Percentiles rank a stretch among this genome's conserved stretches.
phyloP scores from a whole-genome alignment of 2,797 vertebrate species.

The Taeniopygia guttata region DNA sequence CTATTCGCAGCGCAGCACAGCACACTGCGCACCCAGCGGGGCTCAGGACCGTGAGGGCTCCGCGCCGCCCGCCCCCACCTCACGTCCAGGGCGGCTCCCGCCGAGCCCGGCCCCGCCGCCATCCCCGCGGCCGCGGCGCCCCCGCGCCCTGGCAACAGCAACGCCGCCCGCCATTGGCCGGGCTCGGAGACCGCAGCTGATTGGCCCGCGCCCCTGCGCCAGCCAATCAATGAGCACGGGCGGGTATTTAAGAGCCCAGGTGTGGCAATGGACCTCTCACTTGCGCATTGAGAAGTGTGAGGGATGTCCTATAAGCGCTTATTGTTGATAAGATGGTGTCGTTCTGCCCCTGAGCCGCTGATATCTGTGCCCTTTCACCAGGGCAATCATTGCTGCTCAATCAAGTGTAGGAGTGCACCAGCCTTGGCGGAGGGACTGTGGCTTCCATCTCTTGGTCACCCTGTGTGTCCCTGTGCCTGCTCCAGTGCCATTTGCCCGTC shows the following conservation, averaged over 20 bases:
- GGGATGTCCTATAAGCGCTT: fast-evolving
- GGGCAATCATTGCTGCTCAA: fast-evolving
- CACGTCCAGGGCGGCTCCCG: neutral
- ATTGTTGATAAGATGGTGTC: fast-evolving
- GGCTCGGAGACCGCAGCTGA: neutral
- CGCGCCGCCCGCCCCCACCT: slow-evolving; percentile 9
- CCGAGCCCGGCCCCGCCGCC: neutral
- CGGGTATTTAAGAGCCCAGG: fast-evolving
- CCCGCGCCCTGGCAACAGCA: neutral
- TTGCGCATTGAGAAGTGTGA: fast-evolving
- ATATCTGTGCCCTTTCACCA: fast-evolving
- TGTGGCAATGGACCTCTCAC: fast-evolving
- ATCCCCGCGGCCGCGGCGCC: neutral
- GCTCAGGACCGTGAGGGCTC: neutral
- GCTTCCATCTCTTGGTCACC: fast-evolving
- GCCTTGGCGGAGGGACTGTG: fast-evolving
- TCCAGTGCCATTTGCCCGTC: fast-evolving
- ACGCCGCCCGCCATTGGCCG: neutral
- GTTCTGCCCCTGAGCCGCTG: fast-evolving
- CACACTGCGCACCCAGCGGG: fast-evolving
- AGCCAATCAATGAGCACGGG: neutral
- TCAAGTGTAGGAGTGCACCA: fast-evolving
- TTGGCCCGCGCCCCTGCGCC: neutral
- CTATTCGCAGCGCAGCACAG: neutral
- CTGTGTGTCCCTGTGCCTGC: fast-evolving